Base-by-base conservation (phyloP, 2,888 invertebrate genomes). In the Chelonus formosanus region DNA sequence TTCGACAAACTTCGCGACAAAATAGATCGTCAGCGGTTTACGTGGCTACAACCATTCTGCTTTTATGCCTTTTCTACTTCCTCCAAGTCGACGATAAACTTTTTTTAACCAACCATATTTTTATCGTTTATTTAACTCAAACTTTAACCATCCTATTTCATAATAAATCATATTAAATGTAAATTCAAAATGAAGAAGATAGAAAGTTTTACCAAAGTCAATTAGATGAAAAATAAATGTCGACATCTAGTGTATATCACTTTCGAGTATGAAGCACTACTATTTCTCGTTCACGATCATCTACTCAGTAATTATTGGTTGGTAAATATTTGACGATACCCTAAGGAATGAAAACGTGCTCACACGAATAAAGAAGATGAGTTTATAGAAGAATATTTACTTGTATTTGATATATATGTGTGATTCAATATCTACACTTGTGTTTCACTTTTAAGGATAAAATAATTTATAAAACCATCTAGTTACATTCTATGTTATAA, bases 1-100 rank as follows among this genome's bases (percentile, higher is more conserved):
- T 56, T 44, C 57, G 65, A 48, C 60, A 68, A 59, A 70, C 70
- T 71, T 67, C 55, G 62, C 70, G 71, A 65, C 73, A 75, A 76
- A 76, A 70, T 71, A 71, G 75, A 76, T 71, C 74, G 75, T 78
- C 77, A 79, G 79, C 76, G 70, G 72, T 78, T 78, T 76, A 75
- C 69, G 71, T 67, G 64, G 65, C 73, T 74, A 74, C 73, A 74
- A 63, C 62, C 54, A 61, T 66, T 66, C 61, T 44, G 36, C 50
- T 64, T 66, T 66, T 66, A 66, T 62, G 35, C 44, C 50, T 55
- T 61, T 56, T 61, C 56, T 61, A 61, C 50, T 48, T 65, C 54
- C 45, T 50, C 40, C 44, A 55, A 65, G 47, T 48, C 48, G 34
- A 61, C 56, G 55, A 55, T 56, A 48, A 65, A 60, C 36, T 43